Conservation (phyloP, 2,797 vertebrate genomes). For the Ambastaia sidthimunki region DNA sequence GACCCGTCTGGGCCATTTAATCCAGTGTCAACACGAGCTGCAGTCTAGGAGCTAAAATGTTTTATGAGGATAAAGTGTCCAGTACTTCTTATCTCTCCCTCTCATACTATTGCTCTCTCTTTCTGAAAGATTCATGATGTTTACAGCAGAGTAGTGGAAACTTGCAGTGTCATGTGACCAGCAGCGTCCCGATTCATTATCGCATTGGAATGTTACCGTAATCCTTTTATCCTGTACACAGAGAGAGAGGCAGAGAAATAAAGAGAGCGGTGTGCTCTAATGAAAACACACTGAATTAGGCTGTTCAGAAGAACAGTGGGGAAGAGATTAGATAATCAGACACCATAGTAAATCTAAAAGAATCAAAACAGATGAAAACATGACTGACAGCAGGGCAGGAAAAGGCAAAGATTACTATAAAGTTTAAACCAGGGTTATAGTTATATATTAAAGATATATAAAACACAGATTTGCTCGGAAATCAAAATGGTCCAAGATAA, state of each 20-base stretch:
- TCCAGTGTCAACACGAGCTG: constrained; percentile 44
- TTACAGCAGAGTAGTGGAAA: constrained; percentile 70
- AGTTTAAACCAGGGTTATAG: not conserved
- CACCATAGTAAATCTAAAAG: constrained; percentile 5
- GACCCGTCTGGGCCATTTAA: constrained; percentile 46
- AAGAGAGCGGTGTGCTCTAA: constrained; percentile 47
- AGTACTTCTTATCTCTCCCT: not conserved
- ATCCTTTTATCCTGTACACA: constrained; percentile 73
- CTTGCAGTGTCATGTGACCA: constrained; percentile 66
- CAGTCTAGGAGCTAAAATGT: constrained; percentile 30
- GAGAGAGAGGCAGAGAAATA: not conserved
- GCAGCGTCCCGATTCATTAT: constrained; percentile 68
- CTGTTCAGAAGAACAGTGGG: not conserved
- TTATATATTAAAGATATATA: no score
- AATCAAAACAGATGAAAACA: not conserved
- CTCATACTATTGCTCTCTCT: not conserved
- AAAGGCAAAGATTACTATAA: not conserved
- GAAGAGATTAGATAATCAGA: constrained; percentile 8
- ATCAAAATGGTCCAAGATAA: no score
- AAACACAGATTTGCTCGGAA: no score
- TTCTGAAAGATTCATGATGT: constrained; percentile 66
- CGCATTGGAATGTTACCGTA: constrained; percentile 75
- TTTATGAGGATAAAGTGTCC: constrained; percentile 48
- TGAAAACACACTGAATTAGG: constrained; percentile 31
- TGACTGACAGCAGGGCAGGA: not conserved